Base-by-base conservation (phyloP, 2,113 vertebrate genomes). In the Hiodon alosoides region DNA sequence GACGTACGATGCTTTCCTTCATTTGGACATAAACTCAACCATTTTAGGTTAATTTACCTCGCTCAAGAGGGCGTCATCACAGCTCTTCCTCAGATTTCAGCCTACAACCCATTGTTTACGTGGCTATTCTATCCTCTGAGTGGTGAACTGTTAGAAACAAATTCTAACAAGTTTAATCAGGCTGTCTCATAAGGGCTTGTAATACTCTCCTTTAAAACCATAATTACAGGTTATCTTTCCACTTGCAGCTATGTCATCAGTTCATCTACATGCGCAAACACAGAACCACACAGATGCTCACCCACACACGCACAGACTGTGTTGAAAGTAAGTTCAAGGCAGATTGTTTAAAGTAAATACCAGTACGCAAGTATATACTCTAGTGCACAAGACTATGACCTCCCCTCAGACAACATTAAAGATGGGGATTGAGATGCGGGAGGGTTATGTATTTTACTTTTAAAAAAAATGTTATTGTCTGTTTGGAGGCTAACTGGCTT, bases 401-500 rank as follows among this genome's bases (percentile, higher is more conserved):
- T 53, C 31, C 47, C 64, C 52, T 74, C 72, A 48, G 72, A 57
- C 17, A 4, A 11, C 53, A 53, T 67, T 59, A 67, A 74, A 7
- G 54, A 48, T 17, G 50, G 13, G 51, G 9, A 16, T 9, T 17
- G 68, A 74, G 50, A 50, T 60, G 57, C 17, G 47, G 65, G 17
- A 50, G 54, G 73, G 65, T 7, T 75, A 65, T 47, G 13, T 60
- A 7, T 58, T 71, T 70, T 54, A 53, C 17, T 73, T 64, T 67
- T 58, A 58, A 4, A 8, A 10, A 70, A 11, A 11, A 11, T 59
- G 3, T 14, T 3, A 59, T 51, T 69, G 52, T 58, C n/a, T 75
- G 65, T 67, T 75, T 75, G 73, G 73, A 68, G 64, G 73, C 54
- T 68, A 75, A 68, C 64, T 59, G 64, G 54, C 65, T 75, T 31